Evolutionary conservation across 2,888 invertebrate species (phyloP), one percentile per base, ranked within the genome.

Genomic region (Acrocera orbiculus): DNA sequence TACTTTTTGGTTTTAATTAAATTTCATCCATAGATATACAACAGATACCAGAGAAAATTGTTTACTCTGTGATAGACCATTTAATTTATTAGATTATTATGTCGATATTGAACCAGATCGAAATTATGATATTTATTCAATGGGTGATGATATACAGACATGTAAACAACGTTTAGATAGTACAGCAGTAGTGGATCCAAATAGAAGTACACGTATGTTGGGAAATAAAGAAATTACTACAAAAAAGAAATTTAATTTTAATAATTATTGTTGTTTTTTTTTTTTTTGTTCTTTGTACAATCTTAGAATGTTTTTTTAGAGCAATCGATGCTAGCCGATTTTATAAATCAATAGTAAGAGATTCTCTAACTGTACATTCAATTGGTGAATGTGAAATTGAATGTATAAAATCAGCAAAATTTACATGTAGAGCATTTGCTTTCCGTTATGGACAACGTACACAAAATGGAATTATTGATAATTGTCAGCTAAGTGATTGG

Each of bases 341-440:
- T 35, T 68, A 70, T 10, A 68, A 70, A 4, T 57, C 65, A 0
- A 69, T 76, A 0, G 69, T 71, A 0, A 63, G 71, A n/a, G 73
- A 75, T 10, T 69, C 78, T 0, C 51, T 78, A 0, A 70, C 68
- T 0, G 76, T 73, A 0, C 69, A 73, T 5, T 74, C 76, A 0
- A 66, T 82, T 4, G 79, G 80, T 0, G 79, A 83, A 14, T 85
- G 85, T 46, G 81, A 85, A 51, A 65, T 77, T 7, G 79, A 80
- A 44, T 85, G 85, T 46, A 69, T 82, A 5, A 62, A 71, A n/a
- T 68, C 78, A 0, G 65, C 63, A 1, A 69, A 69, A 24, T 85
- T 85, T 59, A 76, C 77, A 32, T 85, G 85, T 48, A 67, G 82
- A 32, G 77, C 80, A 5, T 83, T 82, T 46, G 80, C 81, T 44